Conservation (phyloP, 2,113 vertebrate species). For the Mormoops blainvillei region DNA sequence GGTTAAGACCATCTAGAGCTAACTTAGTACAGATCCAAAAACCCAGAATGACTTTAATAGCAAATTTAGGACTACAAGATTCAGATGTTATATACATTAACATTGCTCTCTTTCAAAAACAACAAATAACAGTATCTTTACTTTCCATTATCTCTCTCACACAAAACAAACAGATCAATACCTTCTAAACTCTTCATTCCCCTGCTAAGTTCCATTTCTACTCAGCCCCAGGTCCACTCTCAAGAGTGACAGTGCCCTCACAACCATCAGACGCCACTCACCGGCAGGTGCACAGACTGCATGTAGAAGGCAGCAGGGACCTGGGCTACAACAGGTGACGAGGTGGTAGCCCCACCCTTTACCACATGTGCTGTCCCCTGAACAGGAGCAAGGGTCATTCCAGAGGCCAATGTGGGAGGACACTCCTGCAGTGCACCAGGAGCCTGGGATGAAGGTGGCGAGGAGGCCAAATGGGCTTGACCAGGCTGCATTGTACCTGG, state of each 20-base stretch:
- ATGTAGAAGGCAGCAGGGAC: slow-evolving; percentile 83
- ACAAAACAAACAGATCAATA: neutral
- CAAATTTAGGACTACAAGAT: neutral
- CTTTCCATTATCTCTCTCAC: neutral
- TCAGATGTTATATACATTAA: neutral
- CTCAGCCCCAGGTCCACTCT: neutral
- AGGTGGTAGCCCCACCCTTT: slow-evolving; percentile 75
- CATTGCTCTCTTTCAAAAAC: neutral
- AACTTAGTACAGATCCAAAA: neutral
- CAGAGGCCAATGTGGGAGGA: slow-evolving; percentile 72
- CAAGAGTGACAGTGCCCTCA: neutral
- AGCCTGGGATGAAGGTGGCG: slow-evolving; percentile 74
- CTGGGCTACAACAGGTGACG: slow-evolving; percentile 80
- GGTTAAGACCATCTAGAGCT: neutral
- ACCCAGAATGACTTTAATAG: neutral
- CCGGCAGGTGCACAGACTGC: slow-evolving; percentile 83
- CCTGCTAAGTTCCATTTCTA: neutral
- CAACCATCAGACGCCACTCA: slow-evolving; percentile 69
- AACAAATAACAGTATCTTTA: neutral
- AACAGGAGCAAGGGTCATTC: slow-evolving; percentile 80
- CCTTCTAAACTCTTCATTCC: neutral
- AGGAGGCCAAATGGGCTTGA: slow-evolving; percentile 77
- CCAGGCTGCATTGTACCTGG: slow-evolving; percentile 81
- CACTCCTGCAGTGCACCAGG: slow-evolving; percentile 78
- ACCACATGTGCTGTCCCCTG: slow-evolving; percentile 82